phyloP scores from a whole-genome alignment of 1,140 invertebrate species.

The Megalopta genalis region DNA sequence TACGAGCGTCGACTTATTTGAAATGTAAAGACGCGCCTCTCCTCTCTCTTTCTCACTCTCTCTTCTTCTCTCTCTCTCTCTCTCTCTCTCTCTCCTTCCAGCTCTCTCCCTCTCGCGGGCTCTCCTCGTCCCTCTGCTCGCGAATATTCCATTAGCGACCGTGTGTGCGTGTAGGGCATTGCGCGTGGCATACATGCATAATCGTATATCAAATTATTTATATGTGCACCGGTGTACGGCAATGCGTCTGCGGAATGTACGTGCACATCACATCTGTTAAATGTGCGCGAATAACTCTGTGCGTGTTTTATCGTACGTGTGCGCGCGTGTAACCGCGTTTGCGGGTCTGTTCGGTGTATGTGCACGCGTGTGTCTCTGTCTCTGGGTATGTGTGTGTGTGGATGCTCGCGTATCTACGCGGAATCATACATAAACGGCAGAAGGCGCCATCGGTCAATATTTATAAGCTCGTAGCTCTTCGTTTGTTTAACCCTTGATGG shows the following conservation, averaged over 20 bases:
- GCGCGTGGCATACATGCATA: conserved; percentile 72
- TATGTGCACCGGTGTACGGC: conserved; percentile 54
- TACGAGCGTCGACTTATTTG: conserved; percentile 75
- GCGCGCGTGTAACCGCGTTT: neutral
- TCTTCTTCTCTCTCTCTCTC: conserved; percentile 17
- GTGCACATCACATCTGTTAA: conserved; percentile 18
- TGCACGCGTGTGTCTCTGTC: neutral
- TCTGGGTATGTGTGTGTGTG: too few relatives aligned
- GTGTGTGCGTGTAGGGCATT: conserved; percentile 62
- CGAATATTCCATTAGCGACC: conserved; percentile 67
- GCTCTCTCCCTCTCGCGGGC: neutral
- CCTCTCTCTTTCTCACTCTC: conserved; percentile 33
- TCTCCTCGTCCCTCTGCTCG: conserved; percentile 22
- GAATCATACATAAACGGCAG: neutral
- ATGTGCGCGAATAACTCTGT: conserved; percentile 22
- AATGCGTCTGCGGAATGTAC: conserved; percentile 38
- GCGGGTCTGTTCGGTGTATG: neutral
- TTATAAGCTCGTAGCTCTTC: conserved; percentile 29
- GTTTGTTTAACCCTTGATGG: conserved; percentile 13
- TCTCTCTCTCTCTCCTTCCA: conserved; percentile 40
- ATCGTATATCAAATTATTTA: conserved; percentile 74
- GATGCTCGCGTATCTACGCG: neutral
- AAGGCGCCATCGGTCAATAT: conserved; percentile 39
- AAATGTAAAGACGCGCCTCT: conserved; percentile 76
- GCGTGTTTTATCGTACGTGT: neutral